Base-by-base conservation (phyloP, 2,888 invertebrate genomes). In the Meta bourneti region DNA sequence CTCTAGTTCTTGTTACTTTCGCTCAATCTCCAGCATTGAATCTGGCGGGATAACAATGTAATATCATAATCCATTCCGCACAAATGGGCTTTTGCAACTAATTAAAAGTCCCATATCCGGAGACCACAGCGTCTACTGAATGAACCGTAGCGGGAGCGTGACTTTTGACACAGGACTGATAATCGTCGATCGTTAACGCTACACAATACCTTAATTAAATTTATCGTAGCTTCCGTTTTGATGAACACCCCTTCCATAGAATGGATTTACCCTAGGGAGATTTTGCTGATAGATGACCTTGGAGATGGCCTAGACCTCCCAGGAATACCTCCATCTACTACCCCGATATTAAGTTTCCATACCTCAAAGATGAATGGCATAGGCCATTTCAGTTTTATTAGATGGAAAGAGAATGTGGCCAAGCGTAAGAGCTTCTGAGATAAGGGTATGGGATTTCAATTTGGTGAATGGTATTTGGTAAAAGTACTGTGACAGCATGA, bases 191-290 rank as follows among this genome's bases (percentile, higher is more conserved):
- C 87, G 70, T 78, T 77, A 77, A n/a, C 11, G 78, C 61, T 61
- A 70, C 77, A 74, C 85, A 85, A 85, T 78, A 70, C 85, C 85
- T 78, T 85, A 85, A 85, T 85, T 85, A 77, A 85, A 85, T 77
- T 70, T 75, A 75, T 77, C 69, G 48, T 48, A 13, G 61, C 51
- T 52, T 51, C 78, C 52, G 48, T 51, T 16, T 51, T n/a, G 11
- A 8, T 13, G 61, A 61, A 61, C 13, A 61, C 11, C 61, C 61
- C 9, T 61, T 16, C 72, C 19, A 9, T 13, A 19, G 34, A 72
- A 72, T 20, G 19, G 13, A 72, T 34, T 6, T 20, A 19, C 72
- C 7, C 34, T 34, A 19, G 19, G 8, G 19, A 72, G 7, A 34
- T 72, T 19, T 20, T 1, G 19, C 34, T 69, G 70, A 16, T n/a